A percentile compares a stretch with the other conserved stretches of the same genome.
Evolutionary conservation across 2,113 vertebrate genomes (phyloP).

Genomic region (Sebastes schlegelii): DNA sequence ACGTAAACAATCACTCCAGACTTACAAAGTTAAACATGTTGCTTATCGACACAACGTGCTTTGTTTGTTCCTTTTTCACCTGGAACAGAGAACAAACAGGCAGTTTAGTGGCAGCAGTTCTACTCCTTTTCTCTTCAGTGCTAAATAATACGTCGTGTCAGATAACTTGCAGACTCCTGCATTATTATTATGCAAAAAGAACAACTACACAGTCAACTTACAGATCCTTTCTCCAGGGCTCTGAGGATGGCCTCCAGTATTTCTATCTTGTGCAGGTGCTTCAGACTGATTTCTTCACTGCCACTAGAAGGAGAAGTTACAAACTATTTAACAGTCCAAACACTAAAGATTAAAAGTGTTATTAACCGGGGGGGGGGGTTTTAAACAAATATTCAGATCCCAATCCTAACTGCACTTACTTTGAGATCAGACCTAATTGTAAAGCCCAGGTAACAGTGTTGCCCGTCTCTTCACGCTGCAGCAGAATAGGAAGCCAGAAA

Average conservation of each 20-base stretch:
- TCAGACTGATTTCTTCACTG: slow-evolving; percentile 74
- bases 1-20: not conserved
- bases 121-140: not conserved
- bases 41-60: slow-evolving; percentile 56
- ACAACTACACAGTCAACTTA: slow-evolving; percentile 56
- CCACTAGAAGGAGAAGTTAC: slow-evolving; percentile 42
- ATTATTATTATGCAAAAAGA: not conserved
- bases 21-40: slow-evolving; percentile 74
- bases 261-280: slow-evolving; percentile 80
- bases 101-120: not conserved
- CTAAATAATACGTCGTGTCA: not conserved
- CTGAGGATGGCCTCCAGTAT: slow-evolving; percentile 86
- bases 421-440: slow-evolving; percentile 65
- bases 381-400: not conserved
- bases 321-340: slow-evolving; percentile 9
- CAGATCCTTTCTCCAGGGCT: slow-evolving; percentile 75
- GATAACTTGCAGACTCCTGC: not conserved
- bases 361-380: not conserved
- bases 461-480: slow-evolving; percentile 51
- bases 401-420: slow-evolving; percentile 57
- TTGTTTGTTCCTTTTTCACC: slow-evolving; percentile 48
- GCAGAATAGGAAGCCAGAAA: slow-evolving; percentile 81
- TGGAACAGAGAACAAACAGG: slow-evolving; percentile 43
- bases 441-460: slow-evolving; percentile 65
- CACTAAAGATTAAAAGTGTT: not conserved